phyloP scores from a whole-genome alignment of 2,888 invertebrate genomes.

The Eristalis intricaria region DNA sequence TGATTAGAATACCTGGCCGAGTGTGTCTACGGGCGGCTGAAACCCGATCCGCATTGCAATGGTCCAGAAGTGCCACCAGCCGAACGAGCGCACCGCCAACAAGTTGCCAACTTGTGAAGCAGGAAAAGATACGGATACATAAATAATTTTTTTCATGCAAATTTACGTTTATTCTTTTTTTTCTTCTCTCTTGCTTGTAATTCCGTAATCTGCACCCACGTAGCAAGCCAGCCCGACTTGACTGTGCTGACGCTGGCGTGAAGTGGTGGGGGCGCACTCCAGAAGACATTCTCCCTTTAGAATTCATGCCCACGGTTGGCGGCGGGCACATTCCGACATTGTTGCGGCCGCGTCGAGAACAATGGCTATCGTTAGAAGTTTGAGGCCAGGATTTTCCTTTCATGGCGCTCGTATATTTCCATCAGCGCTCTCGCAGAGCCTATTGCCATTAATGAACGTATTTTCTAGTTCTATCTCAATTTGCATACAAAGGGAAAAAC shows the following conservation, averaged over 20 bases:
- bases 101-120: conserved; percentile 43
- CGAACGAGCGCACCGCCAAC: conserved; percentile 25
- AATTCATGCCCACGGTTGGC: background rate
- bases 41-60: conserved; percentile 48
- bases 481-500: conserved; percentile 40
- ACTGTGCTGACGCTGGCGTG: background rate
- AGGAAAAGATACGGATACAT: conserved; percentile 14
- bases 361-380: conserved; percentile 57
- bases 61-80: conserved; percentile 41
- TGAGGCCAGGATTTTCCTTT: conserved; percentile 30
- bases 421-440: conserved; percentile 9
- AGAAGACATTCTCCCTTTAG: background rate
- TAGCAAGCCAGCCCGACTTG: background rate
- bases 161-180: conserved; percentile 25
- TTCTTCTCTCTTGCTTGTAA: conserved; percentile 27
- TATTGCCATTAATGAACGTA: conserved; percentile 33
- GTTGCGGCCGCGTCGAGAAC: conserved; percentile 27
- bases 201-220: conserved; percentile 56
- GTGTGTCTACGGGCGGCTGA: background rate
- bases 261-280: background rate
- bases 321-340: conserved; percentile 33
- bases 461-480: conserved; percentile 32
- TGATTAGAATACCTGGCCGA: conserved; percentile 51
- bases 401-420: conserved; percentile 32
- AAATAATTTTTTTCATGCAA: conserved; percentile 33